phyloP scores from a whole-genome alignment of 2,888 invertebrate genomes.

The Hypomecis punctinalis region DNA sequence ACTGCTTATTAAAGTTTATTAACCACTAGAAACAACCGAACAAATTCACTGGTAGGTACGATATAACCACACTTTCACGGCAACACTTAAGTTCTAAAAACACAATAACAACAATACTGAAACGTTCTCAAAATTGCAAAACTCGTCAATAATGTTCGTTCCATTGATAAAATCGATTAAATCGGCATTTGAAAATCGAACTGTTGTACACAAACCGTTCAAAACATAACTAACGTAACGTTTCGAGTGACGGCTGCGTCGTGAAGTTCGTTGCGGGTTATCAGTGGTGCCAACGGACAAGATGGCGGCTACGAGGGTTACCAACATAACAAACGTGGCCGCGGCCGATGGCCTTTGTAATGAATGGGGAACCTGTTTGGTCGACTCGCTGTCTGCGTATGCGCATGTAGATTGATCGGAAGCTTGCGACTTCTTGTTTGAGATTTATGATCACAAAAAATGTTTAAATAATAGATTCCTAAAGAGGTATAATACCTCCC shows the following conservation, averaged over 20 bases:
- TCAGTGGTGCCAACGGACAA: conserved; percentile 53
- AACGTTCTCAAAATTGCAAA: conserved; percentile 35
- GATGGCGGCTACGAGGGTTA: conserved; percentile 41
- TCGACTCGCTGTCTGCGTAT: conserved; percentile 46
- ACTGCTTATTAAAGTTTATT: conserved; percentile 13
- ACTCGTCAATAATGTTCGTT: conserved; percentile 47
- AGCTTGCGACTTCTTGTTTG: conserved; percentile 10
- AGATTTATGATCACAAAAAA: conserved; percentile 20
- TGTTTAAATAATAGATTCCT: not conserved
- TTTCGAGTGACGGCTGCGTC: conserved; percentile 64
- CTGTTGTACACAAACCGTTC: conserved; percentile 56
- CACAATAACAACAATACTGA: conserved; percentile 40
- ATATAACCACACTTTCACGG: conserved; percentile 76
- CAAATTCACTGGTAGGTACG: conserved; percentile 51
- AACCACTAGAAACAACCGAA: conserved; percentile 20
- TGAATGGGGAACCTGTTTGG: conserved; percentile 73
- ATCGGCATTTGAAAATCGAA: conserved; percentile 31
- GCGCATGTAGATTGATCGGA: conserved; percentile 43
- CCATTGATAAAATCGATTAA: conserved; percentile 59
- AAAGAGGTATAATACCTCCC: not conserved
- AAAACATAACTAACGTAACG: conserved; percentile 78
- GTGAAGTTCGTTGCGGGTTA: conserved; percentile 63
- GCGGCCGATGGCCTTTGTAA: conserved; percentile 73
- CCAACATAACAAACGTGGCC: conserved; percentile 49
- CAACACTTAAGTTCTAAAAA: conserved; percentile 33